phyloP scores from a whole-genome alignment of 2,888 invertebrate species.

The Caenorhabditis sp. region DNA sequence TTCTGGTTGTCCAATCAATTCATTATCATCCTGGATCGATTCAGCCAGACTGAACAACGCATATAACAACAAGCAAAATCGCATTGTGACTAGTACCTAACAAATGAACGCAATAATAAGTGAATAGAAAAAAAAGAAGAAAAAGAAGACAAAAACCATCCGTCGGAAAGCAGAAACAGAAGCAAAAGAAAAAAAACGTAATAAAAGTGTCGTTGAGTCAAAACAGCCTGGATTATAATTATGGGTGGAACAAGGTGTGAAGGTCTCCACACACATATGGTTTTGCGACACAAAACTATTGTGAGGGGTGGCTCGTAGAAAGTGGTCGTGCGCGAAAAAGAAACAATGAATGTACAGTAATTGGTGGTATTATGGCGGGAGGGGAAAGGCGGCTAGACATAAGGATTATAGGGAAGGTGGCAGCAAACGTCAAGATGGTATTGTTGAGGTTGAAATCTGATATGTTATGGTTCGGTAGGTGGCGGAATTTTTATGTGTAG shows the following conservation, averaged over 20 bases:
- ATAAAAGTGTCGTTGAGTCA: neutral
- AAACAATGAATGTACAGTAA: neutral
- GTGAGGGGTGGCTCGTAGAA: neutral
- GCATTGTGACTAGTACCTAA: neutral
- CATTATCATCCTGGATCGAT: slow-evolving; percentile 47
- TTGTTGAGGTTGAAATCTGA: neutral
- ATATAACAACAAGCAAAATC: neutral
- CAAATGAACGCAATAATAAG: neutral
- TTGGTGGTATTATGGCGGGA: neutral
- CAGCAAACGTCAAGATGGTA: neutral
- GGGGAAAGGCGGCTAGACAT: neutral
- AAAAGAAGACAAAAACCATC: neutral
- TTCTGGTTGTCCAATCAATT: slow-evolving; percentile 63
- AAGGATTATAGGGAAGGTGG: neutral
- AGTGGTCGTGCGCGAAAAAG: neutral
- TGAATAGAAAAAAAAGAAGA: neutral
- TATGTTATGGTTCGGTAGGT: neutral
- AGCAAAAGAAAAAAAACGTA: neutral
- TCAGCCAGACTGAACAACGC: neutral
- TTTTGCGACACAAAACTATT: neutral
- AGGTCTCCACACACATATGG: neutral
- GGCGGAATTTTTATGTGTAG: neutral
- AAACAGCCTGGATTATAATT: neutral
- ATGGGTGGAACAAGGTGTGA: slow-evolving; percentile 1
- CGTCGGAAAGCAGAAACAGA: neutral